Evolutionary conservation across 2,888 invertebrate genomes (phyloP).

Genomic region (Alloscopus bannaensis): DNA sequence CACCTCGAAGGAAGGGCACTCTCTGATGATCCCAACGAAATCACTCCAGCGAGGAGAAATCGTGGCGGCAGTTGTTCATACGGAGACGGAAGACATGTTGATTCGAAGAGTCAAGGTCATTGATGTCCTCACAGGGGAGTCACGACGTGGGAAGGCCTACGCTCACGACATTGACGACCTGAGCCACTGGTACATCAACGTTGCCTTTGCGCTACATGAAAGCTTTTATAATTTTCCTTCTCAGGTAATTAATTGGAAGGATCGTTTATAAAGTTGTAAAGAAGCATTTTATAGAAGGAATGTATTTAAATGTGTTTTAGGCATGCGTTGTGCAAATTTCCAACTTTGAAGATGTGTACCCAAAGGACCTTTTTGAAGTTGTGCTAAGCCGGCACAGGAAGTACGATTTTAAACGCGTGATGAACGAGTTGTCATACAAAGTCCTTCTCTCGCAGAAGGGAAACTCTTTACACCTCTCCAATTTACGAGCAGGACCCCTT

Average conservation of each 20-base stretch:
- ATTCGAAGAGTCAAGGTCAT: constrained; percentile 25
- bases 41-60: not conserved
- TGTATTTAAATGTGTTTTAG: constrained; percentile 11
- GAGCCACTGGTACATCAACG: not conserved
- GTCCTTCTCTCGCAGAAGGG: constrained; percentile 9
- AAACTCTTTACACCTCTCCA: not conserved
- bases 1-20: not conserved
- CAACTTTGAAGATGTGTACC: constrained; percentile 18
- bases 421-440: not conserved
- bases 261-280: not conserved
- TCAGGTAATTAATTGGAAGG: not conserved
- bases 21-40: not conserved
- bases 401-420: not conserved
- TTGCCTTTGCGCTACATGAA: constrained; percentile 2
- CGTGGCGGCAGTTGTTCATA: not conserved
- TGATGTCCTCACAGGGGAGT: not conserved
- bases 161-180: constrained; percentile 31
- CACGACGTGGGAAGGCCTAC: not conserved
- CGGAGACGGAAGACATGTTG: not conserved
- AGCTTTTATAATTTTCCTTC: constrained; percentile 15
- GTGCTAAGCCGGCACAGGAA: not conserved
- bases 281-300: not conserved
- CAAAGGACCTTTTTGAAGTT: constrained; percentile 23
- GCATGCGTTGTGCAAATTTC: constrained; percentile 1
- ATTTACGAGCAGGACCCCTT: not conserved